phyloP scores from a whole-genome alignment of 1,140 invertebrate species.

The Paralvinella palmiformis region DNA sequence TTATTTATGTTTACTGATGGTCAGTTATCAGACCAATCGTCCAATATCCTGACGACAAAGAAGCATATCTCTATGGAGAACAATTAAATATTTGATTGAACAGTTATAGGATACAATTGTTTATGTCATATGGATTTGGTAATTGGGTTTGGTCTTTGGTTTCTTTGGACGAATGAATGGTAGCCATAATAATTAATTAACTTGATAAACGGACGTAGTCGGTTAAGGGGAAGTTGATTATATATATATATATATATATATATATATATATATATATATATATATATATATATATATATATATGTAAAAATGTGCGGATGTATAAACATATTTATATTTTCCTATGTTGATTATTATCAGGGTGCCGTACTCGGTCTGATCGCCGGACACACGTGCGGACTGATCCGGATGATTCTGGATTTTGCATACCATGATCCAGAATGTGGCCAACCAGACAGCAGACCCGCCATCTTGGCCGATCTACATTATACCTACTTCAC shows the following conservation, averaged over 20 bases:
- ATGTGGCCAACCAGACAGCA: slow-evolving; percentile 37
- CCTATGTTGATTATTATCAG: slow-evolving; percentile 31
- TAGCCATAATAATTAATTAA: too few relatives aligned
- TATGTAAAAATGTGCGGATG: neutral
- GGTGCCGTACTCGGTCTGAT: slow-evolving; percentile 58
- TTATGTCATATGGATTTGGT: too few relatives aligned
- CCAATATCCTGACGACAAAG: too few relatives aligned
- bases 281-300: neutral
- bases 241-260: slow-evolving; percentile 1
- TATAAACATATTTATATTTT: neutral
- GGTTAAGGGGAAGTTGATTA: slow-evolving; percentile 2
- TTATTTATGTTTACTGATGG: too few relatives aligned
- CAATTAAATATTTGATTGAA: too few relatives aligned
- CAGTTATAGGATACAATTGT: too few relatives aligned
- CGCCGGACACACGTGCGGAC: slow-evolving; percentile 51
- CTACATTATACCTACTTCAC: slow-evolving; percentile 49
- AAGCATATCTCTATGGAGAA: too few relatives aligned
- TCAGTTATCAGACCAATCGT: too few relatives aligned
- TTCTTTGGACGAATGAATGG: too few relatives aligned
- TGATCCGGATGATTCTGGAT: slow-evolving; percentile 46
- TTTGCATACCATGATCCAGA: slow-evolving; percentile 43
- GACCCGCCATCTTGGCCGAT: slow-evolving; percentile 31
- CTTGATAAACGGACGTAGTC: too few relatives aligned
- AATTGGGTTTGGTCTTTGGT: too few relatives aligned
- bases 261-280: slow-evolving; percentile 11